Conservation (phyloP, 2,888 invertebrate species). For the Ophion slaviceki region DNA sequence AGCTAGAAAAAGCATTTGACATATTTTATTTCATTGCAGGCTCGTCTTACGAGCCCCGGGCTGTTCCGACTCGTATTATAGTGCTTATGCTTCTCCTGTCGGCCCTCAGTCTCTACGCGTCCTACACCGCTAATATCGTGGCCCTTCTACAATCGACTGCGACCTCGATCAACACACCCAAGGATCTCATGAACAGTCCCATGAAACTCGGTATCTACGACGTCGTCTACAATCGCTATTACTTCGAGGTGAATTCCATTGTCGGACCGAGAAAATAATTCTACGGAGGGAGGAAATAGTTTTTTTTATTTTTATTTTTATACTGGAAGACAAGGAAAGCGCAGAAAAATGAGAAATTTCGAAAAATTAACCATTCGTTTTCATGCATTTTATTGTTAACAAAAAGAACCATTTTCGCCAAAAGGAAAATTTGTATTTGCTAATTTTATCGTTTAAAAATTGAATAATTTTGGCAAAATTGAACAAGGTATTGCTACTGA, state of each 20-base stretch:
- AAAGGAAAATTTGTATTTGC: background rate
- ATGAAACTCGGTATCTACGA: slow-evolving; percentile 89
- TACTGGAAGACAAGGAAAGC: too few species aligned
- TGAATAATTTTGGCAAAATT: too few species aligned
- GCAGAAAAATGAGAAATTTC: too few species aligned
- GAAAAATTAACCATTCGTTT: too few species aligned
- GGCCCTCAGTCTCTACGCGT: slow-evolving; percentile 89
- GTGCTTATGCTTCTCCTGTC: slow-evolving; percentile 87
- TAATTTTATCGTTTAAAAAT: too few species aligned
- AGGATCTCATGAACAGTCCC: slow-evolving; percentile 88
- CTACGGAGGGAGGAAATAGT: background rate
- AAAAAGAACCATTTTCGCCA: too few species aligned
- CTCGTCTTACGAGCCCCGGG: slow-evolving; percentile 80
- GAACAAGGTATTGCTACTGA: too few species aligned
- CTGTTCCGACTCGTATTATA: slow-evolving; percentile 85
- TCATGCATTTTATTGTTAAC: too few species aligned
- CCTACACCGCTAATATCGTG: slow-evolving; percentile 91
- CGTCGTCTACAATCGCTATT: slow-evolving; percentile 88
- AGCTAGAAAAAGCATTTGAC: background rate
- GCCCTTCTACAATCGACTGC: slow-evolving; percentile 90
- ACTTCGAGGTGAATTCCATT: slow-evolving; percentile 86
- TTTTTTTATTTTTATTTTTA: background rate
- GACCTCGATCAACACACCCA: slow-evolving; percentile 87
- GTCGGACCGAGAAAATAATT: background rate
- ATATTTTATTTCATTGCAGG: slow-evolving; percentile 71